These are phyloP conservation scores for Nomada goodeniana DNA, from an alignment of 2,888 invertebrate species.

Conservation along the genomic window DNA sequence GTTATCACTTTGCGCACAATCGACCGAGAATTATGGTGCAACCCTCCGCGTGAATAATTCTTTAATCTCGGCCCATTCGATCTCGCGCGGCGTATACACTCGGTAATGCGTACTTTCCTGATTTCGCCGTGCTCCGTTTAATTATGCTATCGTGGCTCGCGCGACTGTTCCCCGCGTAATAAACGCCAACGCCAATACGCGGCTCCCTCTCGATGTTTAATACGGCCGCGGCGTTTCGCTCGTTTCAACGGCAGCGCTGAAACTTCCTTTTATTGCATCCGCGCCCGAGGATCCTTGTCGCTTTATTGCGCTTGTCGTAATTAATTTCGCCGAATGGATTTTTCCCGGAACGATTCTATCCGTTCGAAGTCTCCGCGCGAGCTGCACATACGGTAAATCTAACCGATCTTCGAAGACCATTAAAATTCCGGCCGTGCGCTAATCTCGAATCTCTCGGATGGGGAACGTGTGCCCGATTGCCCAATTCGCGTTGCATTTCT, in stretches of 20 bases:
- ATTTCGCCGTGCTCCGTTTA: constrained; percentile 16
- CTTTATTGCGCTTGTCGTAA: neutral
- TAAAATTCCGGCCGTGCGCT: constrained; percentile 20
- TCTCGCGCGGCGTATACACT: neutral
- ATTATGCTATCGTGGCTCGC: constrained; percentile 39
- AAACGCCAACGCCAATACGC: constrained; percentile 28
- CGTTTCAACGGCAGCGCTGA: constrained; percentile 1
- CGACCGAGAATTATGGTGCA: neutral
- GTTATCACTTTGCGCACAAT: neutral
- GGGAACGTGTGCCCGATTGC: constrained; percentile 9
- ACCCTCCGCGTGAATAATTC: neutral
- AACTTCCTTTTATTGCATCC: constrained; percentile 10
- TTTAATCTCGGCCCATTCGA: neutral
- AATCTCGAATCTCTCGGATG: constrained; percentile 29
- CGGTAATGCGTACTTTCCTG: constrained; percentile 25
- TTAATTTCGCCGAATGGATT: neutral
- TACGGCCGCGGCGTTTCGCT: neutral
- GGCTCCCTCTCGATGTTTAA: neutral
- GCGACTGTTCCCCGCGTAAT: constrained; percentile 24
- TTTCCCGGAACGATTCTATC: neutral
- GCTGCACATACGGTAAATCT: neutral
- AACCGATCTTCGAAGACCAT: neutral
- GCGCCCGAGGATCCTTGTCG: neutral
- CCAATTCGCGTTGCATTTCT: neutral
- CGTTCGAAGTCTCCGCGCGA: no score